A percentile compares a stretch with the other conserved stretches of the same genome.
These are phyloP conservation scores for Phyllotis vaccarum DNA, from an alignment of 2,797 vertebrate species.

Conservation along the genomic window DNA sequence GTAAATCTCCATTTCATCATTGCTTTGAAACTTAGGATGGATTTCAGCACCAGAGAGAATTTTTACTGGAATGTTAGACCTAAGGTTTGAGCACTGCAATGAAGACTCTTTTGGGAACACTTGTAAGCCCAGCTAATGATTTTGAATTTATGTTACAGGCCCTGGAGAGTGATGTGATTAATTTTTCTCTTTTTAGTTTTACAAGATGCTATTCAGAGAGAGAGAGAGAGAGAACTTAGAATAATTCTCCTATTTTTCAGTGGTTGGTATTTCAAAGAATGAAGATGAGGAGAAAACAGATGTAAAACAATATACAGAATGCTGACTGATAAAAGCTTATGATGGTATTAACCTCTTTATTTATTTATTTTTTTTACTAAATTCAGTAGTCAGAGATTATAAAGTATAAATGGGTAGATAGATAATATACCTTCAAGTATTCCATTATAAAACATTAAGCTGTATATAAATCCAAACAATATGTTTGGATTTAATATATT, in stretches of 20 bases:
- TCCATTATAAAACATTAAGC: not conserved
- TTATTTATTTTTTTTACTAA: not conserved
- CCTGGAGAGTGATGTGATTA: not conserved
- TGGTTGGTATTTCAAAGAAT: constrained; percentile 8
- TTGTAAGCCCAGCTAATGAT: not conserved
- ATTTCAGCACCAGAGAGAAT: not conserved
- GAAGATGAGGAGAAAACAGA: not conserved
- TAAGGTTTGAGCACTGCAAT: not conserved
- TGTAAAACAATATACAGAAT: not conserved
- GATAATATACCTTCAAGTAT: not conserved
- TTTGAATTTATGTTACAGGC: not conserved
- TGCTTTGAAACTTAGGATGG: not conserved
- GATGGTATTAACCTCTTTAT: not conserved
- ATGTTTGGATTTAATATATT: not conserved
- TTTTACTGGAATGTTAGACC: not conserved
- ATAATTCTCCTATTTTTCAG: not conserved
- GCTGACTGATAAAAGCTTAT: not conserved
- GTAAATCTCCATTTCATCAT: not conserved
- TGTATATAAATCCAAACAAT: not conserved
- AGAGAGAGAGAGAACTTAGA: not conserved
- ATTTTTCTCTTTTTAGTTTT: not conserved
- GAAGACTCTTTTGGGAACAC: not conserved
- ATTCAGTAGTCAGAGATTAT: not conserved
- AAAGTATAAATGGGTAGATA: not conserved
- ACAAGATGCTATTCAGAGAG: constrained; percentile 16